phyloP scores from a whole-genome alignment of 2,797 vertebrate species.

The Ispidina lecontei region DNA sequence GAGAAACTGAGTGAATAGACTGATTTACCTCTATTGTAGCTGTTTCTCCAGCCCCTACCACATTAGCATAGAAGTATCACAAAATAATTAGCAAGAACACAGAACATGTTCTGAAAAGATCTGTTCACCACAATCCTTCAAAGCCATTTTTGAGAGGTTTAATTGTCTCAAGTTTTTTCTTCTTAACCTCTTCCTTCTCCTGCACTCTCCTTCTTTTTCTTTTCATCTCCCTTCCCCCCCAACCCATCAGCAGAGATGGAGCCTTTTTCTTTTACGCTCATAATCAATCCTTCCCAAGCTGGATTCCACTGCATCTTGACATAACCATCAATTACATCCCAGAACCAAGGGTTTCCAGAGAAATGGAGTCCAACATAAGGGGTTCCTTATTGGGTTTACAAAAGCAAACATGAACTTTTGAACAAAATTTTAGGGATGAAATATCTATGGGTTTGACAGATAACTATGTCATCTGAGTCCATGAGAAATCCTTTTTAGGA shows the following conservation, averaged over 20 bases:
- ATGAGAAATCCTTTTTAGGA: slow-evolving; percentile 1
- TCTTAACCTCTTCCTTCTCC: background rate
- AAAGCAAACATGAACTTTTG: slow-evolving; percentile 45
- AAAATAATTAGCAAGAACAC: background rate
- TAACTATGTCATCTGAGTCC: background rate
- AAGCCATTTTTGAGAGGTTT: background rate
- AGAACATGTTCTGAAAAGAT: background rate
- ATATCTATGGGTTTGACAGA: background rate
- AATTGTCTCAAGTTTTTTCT: background rate
- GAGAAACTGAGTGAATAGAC: background rate
- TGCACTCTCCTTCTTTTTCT: background rate
- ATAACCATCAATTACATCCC: slow-evolving; percentile 65
- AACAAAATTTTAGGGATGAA: slow-evolving; percentile 32
- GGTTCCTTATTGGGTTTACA: slow-evolving; percentile 53
- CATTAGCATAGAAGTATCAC: background rate
- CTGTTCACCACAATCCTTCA: background rate
- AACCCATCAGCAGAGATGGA: background rate
- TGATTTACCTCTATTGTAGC: background rate
- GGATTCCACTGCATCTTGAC: slow-evolving; percentile 61
- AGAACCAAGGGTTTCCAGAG: slow-evolving; percentile 26
- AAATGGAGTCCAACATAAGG: slow-evolving; percentile 23
- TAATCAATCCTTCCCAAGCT: slow-evolving; percentile 59
- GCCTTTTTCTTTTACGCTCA: slow-evolving; percentile 55
- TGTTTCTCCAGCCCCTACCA: background rate
- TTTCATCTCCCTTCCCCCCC: slow-evolving; percentile 10